These are phyloP conservation scores for Hydrophis major DNA, from an alignment of 2,797 vertebrate species.

Conservation along the genomic window DNA sequence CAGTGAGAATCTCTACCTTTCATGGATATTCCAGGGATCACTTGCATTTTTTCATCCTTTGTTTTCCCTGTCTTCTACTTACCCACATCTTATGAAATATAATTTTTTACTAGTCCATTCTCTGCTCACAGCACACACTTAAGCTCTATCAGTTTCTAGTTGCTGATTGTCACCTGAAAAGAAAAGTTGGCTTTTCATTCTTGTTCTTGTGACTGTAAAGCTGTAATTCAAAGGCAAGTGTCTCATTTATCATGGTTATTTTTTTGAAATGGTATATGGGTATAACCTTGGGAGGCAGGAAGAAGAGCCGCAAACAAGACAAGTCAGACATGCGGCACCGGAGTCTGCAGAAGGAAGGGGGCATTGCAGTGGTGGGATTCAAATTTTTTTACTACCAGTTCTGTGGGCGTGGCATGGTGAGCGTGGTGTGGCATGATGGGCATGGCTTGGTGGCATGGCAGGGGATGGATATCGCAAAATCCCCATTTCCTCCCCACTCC, in stretches of 20 bases:
- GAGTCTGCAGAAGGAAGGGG: neutral
- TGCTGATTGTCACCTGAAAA: neutral
- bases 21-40: neutral
- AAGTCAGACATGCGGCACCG: neutral
- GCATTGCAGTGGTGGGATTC: no score
- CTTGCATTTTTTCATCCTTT: neutral
- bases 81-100: neutral
- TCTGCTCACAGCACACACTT: neutral
- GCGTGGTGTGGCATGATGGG: no score
- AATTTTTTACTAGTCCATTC: neutral
- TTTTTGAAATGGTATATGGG: neutral
- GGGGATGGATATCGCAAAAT: no score
- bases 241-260: neutral
- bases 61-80: neutral
- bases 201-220: neutral
- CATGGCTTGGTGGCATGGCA: no score
- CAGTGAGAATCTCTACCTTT: neutral
- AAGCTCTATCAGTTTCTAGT: neutral
- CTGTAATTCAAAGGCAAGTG: neutral
- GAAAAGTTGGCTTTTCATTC: neutral
- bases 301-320: neutral
- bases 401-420: no score
- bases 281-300: neutral
- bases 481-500: no score
- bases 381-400: no score